A percentile compares a stretch with the other conserved stretches of the same genome.
phyloP scores from a whole-genome alignment of 2,888 invertebrate species.

The Eumacrocentrus americanus region DNA sequence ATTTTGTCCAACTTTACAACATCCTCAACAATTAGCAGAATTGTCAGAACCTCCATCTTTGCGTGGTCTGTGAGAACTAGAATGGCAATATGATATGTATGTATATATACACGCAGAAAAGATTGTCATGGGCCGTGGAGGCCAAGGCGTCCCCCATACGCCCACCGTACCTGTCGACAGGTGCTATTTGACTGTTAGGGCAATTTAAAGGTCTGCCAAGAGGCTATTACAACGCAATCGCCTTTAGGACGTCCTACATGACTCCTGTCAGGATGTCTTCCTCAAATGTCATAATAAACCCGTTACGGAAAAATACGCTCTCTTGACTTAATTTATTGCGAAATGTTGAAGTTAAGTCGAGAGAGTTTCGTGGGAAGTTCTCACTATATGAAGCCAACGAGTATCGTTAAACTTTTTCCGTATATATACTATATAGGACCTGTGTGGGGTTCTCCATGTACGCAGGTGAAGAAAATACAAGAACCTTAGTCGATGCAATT shows the following conservation, averaged over 20 bases:
- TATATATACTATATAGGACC: too few relatives aligned
- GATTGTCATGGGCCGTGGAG: neutral
- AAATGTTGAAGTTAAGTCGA: too few relatives aligned
- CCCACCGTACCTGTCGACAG: constrained; percentile 50
- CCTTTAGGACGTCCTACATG: neutral
- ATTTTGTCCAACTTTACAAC: too few relatives aligned
- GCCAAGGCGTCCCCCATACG: constrained; percentile 29
- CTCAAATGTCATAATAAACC: neutral
- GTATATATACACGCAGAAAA: too few relatives aligned
- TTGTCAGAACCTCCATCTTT: too few relatives aligned
- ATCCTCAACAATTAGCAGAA: too few relatives aligned
- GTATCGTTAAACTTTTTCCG: neutral
- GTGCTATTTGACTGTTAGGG: constrained; percentile 42
- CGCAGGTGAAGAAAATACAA: too few relatives aligned
- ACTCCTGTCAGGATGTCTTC: neutral
- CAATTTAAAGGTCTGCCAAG: constrained; percentile 27
- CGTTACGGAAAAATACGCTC: neutral
- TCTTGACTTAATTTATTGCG: neutral
- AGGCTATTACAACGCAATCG: neutral
- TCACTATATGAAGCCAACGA: neutral
- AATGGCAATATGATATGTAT: too few relatives aligned
- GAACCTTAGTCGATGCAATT: neutral
- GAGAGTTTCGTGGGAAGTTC: neutral
- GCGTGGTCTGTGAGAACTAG: too few relatives aligned
- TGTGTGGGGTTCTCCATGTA: too few relatives aligned